Base-by-base conservation (phyloP, 2,113 vertebrate genomes). In the Indri indri region DNA sequence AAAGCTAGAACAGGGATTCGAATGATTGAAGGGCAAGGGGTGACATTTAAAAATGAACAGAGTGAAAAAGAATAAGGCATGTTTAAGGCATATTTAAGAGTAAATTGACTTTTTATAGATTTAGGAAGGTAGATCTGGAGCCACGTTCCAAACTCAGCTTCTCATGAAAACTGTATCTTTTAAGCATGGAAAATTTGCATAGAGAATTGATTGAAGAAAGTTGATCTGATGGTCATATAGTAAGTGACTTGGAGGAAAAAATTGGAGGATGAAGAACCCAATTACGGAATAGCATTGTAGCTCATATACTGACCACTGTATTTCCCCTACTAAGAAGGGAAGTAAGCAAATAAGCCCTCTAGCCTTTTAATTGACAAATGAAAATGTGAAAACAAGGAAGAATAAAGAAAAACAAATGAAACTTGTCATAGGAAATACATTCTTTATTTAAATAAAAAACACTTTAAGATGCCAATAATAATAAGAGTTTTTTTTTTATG, bases 371-470 rank as follows among this genome's bases (percentile, higher is more conserved):
- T 65, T 63, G 83, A 94, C 20, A 71, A 74, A 90, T 89, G 65
- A 94, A 22, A 61, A 73, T 66, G 63, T 90, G 32, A 91, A 88
- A 95, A 61, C 27, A 91, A 92, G 71, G 76, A 91, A 50, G 42
- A 88, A 88, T 74, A 74, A 74, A 79, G 74, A 50, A 27, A 86
- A 79, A 88, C 37, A 93, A 93, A 18, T 66, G 45, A 81, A 73
- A 6, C 6, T 87, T 84, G 52, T 73, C 50, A 65, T 74, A 95
- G 77, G 50, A 95, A 96, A 97, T 82, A 95, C 95, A 82, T 30
- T 93, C 47, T 96, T 95, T 95, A 96, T 95, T 97, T 96, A 96
- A 93, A 76, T 81, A 86, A 77, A 88, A 97, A 97, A 73, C 42
- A 61, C 83, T 34, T 94, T 96, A 90, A 96, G 59, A 95, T 97